Evolutionary conservation across 1,140 invertebrate species (phyloP).

Genomic region (Zaprionus africanus): DNA sequence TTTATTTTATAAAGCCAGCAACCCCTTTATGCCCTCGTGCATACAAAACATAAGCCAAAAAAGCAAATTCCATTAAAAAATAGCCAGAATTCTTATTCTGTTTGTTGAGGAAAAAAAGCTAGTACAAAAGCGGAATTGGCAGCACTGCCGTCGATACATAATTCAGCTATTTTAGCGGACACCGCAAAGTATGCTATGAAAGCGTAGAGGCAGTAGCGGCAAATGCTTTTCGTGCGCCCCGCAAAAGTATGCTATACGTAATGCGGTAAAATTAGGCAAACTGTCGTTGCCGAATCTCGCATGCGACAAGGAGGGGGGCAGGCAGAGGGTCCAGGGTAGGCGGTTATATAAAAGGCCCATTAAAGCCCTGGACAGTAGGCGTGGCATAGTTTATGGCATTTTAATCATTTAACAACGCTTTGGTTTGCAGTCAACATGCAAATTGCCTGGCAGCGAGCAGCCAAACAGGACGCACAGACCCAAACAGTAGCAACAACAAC

Average conservation of each 20-base stretch:
- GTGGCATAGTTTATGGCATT: slow-evolving; percentile 73
- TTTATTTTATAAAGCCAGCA: too few species aligned
- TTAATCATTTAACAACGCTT: slow-evolving; percentile 77
- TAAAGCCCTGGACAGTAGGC: slow-evolving; percentile 32
- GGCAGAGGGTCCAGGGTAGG: background rate
- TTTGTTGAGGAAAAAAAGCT: background rate
- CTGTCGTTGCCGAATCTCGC: slow-evolving; percentile 14
- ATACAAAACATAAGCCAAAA: too few species aligned
- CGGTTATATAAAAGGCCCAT: slow-evolving; percentile 52
- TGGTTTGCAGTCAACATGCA: slow-evolving; percentile 77
- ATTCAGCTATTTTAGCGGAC: background rate
- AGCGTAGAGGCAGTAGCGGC: slow-evolving; percentile 16
- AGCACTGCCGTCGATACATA: background rate
- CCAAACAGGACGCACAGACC: slow-evolving; percentile 43
- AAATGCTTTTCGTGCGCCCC: slow-evolving; percentile 1
- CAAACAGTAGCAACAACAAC: slow-evolving; percentile 37
- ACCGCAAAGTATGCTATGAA: slow-evolving; percentile 30
- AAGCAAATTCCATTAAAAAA: too few species aligned
- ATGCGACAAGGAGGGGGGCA: background rate
- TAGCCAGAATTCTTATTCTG: too few species aligned
- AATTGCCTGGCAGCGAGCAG: slow-evolving; percentile 61
- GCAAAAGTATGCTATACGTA: slow-evolving; percentile 34
- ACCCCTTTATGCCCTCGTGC: too few species aligned
- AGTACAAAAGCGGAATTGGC: background rate
- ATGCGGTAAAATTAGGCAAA: slow-evolving; percentile 53